phyloP scores from a whole-genome alignment of 2,797 vertebrate genomes.

The Perdix hodgsoniae region DNA sequence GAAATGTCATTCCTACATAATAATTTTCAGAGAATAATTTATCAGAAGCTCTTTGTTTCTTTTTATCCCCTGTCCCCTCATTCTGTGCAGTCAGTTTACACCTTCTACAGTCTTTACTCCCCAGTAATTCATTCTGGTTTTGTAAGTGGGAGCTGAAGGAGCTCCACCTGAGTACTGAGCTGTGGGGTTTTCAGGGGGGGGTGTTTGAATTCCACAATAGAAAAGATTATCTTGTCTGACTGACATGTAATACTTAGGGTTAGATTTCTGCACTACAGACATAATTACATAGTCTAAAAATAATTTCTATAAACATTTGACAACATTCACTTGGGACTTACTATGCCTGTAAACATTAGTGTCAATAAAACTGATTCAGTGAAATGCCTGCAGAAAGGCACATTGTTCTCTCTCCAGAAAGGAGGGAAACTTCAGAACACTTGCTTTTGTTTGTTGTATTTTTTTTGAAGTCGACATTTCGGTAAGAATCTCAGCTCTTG shows the following conservation, averaged over 20 bases:
- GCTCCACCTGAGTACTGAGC: not conserved
- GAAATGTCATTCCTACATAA: not conserved
- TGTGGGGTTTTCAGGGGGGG: not conserved
- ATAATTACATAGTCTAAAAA: not conserved
- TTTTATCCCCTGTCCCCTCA: not conserved
- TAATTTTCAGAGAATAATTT: conserved; percentile 16
- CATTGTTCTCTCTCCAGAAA: not conserved
- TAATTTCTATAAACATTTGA: conserved; percentile 15
- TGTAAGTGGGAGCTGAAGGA: not conserved
- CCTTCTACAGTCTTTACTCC: conserved; percentile 16
- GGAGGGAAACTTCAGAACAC: not conserved
- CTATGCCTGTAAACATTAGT: not conserved
- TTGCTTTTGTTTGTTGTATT: not conserved
- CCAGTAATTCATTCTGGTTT: conserved; percentile 20
- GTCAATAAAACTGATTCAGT: not conserved
- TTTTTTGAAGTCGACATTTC: not conserved
- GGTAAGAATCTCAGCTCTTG: not conserved
- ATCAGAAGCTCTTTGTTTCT: conserved; percentile 31
- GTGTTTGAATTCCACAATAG: not conserved
- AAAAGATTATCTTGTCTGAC: conserved; percentile 5
- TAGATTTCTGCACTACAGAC: conserved; percentile 21
- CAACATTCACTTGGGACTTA: not conserved
- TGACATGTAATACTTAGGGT: conserved; percentile 15
- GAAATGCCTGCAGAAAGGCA: not conserved
- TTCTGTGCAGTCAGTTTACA: not conserved